Conservation (phyloP, 2,888 invertebrate genomes). For the Subacronicta megacephala region DNA sequence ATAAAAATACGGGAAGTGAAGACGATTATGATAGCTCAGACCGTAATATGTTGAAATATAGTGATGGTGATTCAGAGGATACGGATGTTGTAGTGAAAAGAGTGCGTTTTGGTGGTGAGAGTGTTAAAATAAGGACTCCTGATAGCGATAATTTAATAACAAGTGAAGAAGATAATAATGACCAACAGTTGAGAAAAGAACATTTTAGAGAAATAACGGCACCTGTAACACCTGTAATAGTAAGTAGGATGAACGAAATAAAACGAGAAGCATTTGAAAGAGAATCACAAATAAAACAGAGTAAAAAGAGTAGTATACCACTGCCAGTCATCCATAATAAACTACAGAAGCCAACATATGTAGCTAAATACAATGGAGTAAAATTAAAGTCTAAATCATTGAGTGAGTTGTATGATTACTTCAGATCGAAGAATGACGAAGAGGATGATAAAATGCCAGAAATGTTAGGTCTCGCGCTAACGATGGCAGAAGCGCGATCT, state of each 20-base stretch:
- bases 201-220: slow-evolving; percentile 65
- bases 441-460: slow-evolving; percentile 67
- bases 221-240: slow-evolving; percentile 66
- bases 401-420: slow-evolving; percentile 85
- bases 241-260: slow-evolving; percentile 76
- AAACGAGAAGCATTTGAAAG: slow-evolving; percentile 73
- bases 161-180: slow-evolving; percentile 86
- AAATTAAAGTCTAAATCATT: slow-evolving; percentile 86
- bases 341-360: slow-evolving; percentile 59
- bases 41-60: slow-evolving; percentile 89
- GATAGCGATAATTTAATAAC: slow-evolving; percentile 93
- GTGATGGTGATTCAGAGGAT: slow-evolving; percentile 91
- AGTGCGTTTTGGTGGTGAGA: slow-evolving; percentile 96
- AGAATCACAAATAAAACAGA: slow-evolving; percentile 61
- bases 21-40: slow-evolving; percentile 84
- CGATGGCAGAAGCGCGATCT: slow-evolving; percentile 75
- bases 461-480: slow-evolving; percentile 76
- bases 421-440: slow-evolving; percentile 78
- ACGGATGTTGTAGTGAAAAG: slow-evolving; percentile 90
- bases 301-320: slow-evolving; percentile 82
- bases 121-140: slow-evolving; percentile 95
- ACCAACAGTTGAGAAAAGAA: slow-evolving; percentile 58
- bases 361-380: slow-evolving; percentile 70
- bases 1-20: slow-evolving; percentile 81
- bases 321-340: slow-evolving; percentile 79